These are phyloP conservation scores for Willowsia nigromaculata DNA, from an alignment of 2,888 invertebrate species.

Conservation along the genomic window DNA sequence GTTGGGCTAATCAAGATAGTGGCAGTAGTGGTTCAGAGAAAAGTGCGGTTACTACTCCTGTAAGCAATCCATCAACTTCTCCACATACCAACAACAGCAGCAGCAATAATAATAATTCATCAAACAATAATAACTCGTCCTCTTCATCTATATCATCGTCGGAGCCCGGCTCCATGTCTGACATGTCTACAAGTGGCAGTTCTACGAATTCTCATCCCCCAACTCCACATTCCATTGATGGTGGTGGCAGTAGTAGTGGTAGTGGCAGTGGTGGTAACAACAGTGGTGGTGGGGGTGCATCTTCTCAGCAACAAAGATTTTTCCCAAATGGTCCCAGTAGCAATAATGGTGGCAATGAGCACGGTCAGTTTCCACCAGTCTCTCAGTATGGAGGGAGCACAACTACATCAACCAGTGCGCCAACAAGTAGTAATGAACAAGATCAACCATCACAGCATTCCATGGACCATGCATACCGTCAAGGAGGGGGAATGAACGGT, in stretches of 20 bases:
- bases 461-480: conserved; percentile 78
- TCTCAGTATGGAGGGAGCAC: conserved; percentile 79
- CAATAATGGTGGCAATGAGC: conserved; percentile 77
- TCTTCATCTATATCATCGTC: conserved; percentile 65
- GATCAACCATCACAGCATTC: conserved; percentile 62
- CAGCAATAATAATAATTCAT: neutral
- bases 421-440: conserved; percentile 27
- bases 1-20: conserved; percentile 84
- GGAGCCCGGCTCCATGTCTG: conserved; percentile 71
- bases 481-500: conserved; percentile 78
- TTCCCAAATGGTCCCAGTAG: conserved; percentile 58
- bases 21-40: conserved; percentile 64
- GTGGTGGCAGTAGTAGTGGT: conserved; percentile 30
- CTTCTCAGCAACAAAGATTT: conserved; percentile 63
- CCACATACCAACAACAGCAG: conserved; percentile 49
- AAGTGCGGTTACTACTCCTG: conserved; percentile 56
- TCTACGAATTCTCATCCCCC: conserved; percentile 73
- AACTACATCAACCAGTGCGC: conserved; percentile 44
- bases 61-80: conserved; percentile 67
- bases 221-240: conserved; percentile 72
- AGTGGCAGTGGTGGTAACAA: conserved; percentile 42
- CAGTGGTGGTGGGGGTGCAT: conserved; percentile 50
- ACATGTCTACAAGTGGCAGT: conserved; percentile 73
- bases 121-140: conserved; percentile 50
- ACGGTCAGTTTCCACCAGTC: conserved; percentile 69